Percentiles rank a stretch among this genome's conserved stretches.
Evolutionary conservation across 2,888 invertebrate species (phyloP).

Genomic region (Andrena camellia): DNA sequence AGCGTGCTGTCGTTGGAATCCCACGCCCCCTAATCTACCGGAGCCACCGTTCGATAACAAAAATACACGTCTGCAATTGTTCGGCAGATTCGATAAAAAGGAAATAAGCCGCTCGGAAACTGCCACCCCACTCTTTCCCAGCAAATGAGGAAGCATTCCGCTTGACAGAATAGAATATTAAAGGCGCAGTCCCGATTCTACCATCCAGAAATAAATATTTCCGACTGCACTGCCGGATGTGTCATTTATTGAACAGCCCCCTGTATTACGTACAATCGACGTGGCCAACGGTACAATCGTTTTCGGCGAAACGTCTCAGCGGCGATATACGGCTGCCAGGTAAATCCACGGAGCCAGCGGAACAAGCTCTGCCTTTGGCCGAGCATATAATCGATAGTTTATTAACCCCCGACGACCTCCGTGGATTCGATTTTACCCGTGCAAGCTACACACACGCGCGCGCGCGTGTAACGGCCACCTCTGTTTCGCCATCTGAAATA

Average conservation of each 20-base stretch:
- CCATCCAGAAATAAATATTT: neutral
- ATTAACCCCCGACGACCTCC: conserved; percentile 43
- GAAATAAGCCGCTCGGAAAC: too few species aligned
- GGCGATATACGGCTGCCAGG: neutral
- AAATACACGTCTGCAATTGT: too few species aligned
- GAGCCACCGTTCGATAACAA: too few species aligned
- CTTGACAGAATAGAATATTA: too few species aligned
- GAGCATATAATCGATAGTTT: conserved; percentile 57
- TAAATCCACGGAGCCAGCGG: conserved; percentile 26
- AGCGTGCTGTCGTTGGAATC: too few species aligned
- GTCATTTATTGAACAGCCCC: neutral
- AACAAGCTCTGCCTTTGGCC: conserved; percentile 19
- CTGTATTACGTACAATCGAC: conserved; percentile 19
- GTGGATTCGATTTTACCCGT: conserved; percentile 36
- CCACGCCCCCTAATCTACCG: too few species aligned
- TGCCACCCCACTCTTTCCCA: too few species aligned
- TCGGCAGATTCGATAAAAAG: too few species aligned
- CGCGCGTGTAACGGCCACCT: neutral
- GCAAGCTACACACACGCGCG: neutral
- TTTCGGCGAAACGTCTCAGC: neutral
- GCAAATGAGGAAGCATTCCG: too few species aligned
- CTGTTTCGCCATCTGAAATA: conserved; percentile 14
- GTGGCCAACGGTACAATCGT: conserved; percentile 29
- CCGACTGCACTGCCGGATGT: neutral
- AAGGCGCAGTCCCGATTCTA: too few species aligned